phyloP scores from a whole-genome alignment of 2,888 invertebrate species.

The Apamea sordens region DNA sequence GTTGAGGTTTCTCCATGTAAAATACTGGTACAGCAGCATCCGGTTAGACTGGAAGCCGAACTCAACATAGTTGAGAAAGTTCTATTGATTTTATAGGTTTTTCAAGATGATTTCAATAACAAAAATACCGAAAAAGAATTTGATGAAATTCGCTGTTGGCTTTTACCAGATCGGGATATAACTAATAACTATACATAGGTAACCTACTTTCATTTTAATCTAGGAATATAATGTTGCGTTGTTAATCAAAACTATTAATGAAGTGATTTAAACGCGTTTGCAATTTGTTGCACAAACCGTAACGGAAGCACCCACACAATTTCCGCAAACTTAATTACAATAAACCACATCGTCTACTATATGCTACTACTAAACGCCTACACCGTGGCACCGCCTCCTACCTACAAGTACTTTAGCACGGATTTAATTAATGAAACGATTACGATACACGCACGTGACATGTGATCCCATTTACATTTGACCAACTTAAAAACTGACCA shows the following conservation, averaged over 20 bases:
- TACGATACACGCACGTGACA: constrained; percentile 40
- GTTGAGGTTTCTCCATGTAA: too few relatives aligned
- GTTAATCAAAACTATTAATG: constrained; percentile 2
- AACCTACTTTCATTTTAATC: not conserved
- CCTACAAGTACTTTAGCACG: constrained; percentile 12
- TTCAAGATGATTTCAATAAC: too few relatives aligned
- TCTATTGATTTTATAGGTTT: not conserved
- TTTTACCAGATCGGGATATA: not conserved
- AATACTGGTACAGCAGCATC: too few relatives aligned
- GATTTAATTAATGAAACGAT: constrained; percentile 52
- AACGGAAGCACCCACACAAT: constrained; percentile 47
- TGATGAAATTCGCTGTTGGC: not conserved
- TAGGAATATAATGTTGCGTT: not conserved
- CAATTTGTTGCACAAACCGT: constrained; percentile 14
- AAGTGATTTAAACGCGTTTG: constrained; percentile 13
- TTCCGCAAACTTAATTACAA: constrained; percentile 48
- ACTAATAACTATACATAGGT: too few relatives aligned
- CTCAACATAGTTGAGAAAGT: too few relatives aligned
- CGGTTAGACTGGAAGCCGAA: too few relatives aligned
- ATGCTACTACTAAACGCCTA: constrained; percentile 34
- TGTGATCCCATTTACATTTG: constrained; percentile 58
- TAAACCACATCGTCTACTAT: constrained; percentile 30
- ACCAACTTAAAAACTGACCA: constrained; percentile 61
- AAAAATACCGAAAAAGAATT: not conserved
- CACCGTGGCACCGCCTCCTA: not conserved